Evolutionary conservation across 2,888 invertebrate genomes (phyloP).

Genomic region (Coecobrya sp.): DNA sequence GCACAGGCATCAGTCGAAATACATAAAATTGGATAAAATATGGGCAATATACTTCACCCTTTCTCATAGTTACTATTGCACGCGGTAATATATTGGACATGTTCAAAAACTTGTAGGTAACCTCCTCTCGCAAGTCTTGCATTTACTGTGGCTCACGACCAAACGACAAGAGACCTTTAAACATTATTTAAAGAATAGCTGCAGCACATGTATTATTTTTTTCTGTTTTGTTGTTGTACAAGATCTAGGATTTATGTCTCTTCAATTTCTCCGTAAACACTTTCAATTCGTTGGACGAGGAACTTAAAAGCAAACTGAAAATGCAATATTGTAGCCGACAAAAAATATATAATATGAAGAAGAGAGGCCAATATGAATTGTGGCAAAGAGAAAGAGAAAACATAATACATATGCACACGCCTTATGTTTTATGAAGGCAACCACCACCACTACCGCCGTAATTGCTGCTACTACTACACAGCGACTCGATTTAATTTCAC

Average conservation of each 20-base stretch:
- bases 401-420: not conserved
- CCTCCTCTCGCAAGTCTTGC: conserved; percentile 14
- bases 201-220: not conserved
- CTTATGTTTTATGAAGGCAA: conserved; percentile 17
- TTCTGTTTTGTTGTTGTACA: not conserved
- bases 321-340: not conserved
- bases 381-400: conserved; percentile 7
- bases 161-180: conserved; percentile 25
- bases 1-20: conserved; percentile 70
- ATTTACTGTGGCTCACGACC: conserved; percentile 3
- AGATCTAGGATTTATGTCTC: conserved; percentile 26
- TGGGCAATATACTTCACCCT: conserved; percentile 78
- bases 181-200: not conserved
- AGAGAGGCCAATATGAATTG: not conserved
- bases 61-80: conserved; percentile 58
- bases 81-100: conserved; percentile 62
- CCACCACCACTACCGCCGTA: not conserved
- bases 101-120: conserved; percentile 50
- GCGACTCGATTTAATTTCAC: conserved; percentile 63
- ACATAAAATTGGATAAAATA: conserved; percentile 80
- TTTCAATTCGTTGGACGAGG: conserved; percentile 15
- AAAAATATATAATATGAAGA: conserved; percentile 53
- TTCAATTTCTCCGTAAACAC: conserved; percentile 49
- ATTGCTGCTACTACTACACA: not conserved
- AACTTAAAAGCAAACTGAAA: conserved; percentile 2